Conservation (phyloP, 23 tunicate species). For the Corella eumyota region DNA sequence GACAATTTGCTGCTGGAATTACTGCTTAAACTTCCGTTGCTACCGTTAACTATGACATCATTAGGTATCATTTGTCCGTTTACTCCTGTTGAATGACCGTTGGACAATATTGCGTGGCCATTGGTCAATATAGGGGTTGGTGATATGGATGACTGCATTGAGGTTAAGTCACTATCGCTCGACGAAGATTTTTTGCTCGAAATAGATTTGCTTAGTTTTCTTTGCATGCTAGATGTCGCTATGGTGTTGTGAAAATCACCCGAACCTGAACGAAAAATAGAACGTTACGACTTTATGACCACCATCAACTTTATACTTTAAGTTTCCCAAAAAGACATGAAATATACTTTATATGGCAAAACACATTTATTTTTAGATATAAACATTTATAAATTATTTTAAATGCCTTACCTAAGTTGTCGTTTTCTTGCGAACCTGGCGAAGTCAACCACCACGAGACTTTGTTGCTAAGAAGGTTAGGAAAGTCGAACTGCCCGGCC, state of each 20-base stretch:
- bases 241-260: constrained; percentile 32
- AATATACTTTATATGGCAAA: constrained; percentile 1
- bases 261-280: too few species aligned
- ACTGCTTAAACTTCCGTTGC: constrained; percentile 48
- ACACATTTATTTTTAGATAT: constrained; percentile 1
- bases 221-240: constrained; percentile 35
- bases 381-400: background rate
- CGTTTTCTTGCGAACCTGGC: constrained; percentile 23
- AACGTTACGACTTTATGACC: too few species aligned
- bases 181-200: constrained; percentile 52
- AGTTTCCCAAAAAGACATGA: too few species aligned
- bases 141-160: constrained; percentile 15
- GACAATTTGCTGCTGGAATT: constrained; percentile 30
- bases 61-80: constrained; percentile 1
- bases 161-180: constrained; percentile 50
- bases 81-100: background rate
- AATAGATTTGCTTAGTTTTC: constrained; percentile 13
- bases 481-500: constrained; percentile 67
- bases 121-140: constrained; percentile 11
- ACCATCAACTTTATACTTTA: too few species aligned
- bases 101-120: too few species aligned
- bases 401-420: constrained; percentile 9
- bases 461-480: constrained; percentile 58
- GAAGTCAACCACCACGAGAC: constrained; percentile 85
- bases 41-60: constrained; percentile 17